A percentile compares a stretch with the other conserved stretches of the same genome.
phyloP scores from a whole-genome alignment of 2,113 vertebrate genomes.

The Catharus fuscescens region DNA sequence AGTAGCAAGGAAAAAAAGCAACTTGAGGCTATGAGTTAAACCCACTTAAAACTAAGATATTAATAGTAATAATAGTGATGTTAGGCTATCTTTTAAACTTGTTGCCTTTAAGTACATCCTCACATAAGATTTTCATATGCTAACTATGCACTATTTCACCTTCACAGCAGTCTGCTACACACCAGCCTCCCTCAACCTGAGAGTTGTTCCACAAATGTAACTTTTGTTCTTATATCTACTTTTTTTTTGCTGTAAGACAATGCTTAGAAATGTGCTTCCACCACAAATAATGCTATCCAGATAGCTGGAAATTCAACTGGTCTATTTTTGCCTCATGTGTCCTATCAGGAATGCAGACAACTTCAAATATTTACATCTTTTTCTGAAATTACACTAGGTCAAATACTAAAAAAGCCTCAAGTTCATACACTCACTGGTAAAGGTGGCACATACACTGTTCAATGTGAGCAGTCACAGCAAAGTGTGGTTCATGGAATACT shows the following conservation, averaged over 20 bases:
- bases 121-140: neutral
- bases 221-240: neutral
- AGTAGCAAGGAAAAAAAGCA: neutral
- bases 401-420: neutral
- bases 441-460: neutral
- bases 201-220: too few relatives aligned
- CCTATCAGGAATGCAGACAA: neutral
- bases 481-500: neutral
- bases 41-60: neutral
- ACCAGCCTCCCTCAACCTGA: neutral
- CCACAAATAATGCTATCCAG: neutral
- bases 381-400: neutral
- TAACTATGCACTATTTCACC: neutral
- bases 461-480: neutral
- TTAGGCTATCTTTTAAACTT: neutral
- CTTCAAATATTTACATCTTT: neutral
- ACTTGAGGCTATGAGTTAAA: neutral
- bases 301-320: neutral
- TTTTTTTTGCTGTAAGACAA: neutral
- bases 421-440: neutral
- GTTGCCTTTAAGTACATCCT: neutral
- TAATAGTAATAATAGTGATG: neutral
- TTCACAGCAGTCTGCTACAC: neutral
- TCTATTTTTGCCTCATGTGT: neutral
- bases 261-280: neutral